Base-by-base conservation (phyloP, 2,888 invertebrate species). In the Apoda limacodes region DNA sequence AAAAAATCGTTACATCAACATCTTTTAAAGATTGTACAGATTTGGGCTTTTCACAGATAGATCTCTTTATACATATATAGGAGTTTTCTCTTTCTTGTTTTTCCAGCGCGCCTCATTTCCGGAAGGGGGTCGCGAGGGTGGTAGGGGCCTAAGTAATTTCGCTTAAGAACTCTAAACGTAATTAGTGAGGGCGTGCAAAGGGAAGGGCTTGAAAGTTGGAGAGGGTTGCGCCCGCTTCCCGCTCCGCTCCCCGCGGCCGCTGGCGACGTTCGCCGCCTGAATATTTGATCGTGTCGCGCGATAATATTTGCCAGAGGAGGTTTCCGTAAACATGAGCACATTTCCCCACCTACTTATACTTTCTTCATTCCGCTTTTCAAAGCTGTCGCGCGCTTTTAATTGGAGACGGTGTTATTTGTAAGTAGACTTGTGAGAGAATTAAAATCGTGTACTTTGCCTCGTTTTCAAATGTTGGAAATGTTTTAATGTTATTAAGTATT, bases 141-240 rank as follows among this genome's bases (percentile, higher is more conserved):
- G 48, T 59, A 57, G 78, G 76, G 83, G 83, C 78, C 84, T 84
- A 84, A 84, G 84, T 84, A 85, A 85, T 85, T 84, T 83, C 82
- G 82, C 82, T 83, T 83, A 83, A 84, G 83, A 83, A 84, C 84
- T 82, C 84, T 84, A 83, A 85, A 85, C 84, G 83, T 85, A 85
- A 85, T 85, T 85, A 85, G 84, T 83, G 83, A 76, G 82, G 83
- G 83, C 82, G 81, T 78, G 82, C 81, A 75, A 76, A 80, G 81
- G 82, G 82, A 81, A 82, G 82, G 82, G 82, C 82, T 82, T 82
- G 82, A 82, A 80, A 82, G 60, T 78, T 75, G 68, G 83, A 84
- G 83, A 83, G 84, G 84, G 84, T 84, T 84, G 72, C 65, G 60
- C 62, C 63, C 64, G 65, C 63, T 52, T 61, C 58, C 51, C 28